These are phyloP conservation scores for Turritopsis dohrnii DNA, from an alignment of 30 jellyfish, hydroid and myxozoan genomes.

Conservation along the genomic window DNA sequence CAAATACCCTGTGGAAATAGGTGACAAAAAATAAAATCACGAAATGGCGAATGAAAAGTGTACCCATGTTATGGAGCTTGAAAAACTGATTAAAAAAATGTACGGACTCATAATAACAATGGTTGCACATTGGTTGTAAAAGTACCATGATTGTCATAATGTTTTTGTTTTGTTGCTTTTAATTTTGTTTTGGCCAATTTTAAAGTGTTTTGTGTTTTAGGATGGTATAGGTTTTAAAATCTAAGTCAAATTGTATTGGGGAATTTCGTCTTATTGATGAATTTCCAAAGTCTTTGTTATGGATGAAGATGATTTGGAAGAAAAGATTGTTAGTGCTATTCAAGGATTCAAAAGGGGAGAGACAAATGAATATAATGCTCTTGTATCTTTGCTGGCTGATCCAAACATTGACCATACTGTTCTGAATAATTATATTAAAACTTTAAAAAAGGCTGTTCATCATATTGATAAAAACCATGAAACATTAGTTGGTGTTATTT, in stretches of 20 bases:
- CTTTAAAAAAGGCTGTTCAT: neutral
- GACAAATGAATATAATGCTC: slow-evolving; percentile 1
- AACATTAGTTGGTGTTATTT: neutral
- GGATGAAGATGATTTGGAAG: neutral
- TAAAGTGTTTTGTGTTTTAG: too few species aligned
- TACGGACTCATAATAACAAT: too few species aligned
- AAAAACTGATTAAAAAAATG: too few species aligned
- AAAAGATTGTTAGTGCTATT: neutral
- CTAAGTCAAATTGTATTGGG: neutral
- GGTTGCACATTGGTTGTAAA: too few species aligned
- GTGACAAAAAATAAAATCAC: too few species aligned
- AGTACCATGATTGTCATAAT: too few species aligned
- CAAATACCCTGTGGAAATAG: too few species aligned
- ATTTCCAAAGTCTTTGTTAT: neutral
- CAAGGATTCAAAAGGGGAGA: neutral
- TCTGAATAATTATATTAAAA: neutral
- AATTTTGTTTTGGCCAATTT: too few species aligned
- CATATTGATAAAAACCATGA: neutral
- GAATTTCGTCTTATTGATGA: neutral
- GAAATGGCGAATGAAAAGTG: too few species aligned
- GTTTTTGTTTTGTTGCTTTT: too few species aligned
- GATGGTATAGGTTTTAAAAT: too few species aligned
- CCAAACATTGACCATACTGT: neutral
- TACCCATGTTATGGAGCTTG: too few species aligned
- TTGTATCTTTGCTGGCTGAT: neutral